Base-by-base conservation (phyloP, 1,140 invertebrate genomes). In the Lethocerus indicus region DNA sequence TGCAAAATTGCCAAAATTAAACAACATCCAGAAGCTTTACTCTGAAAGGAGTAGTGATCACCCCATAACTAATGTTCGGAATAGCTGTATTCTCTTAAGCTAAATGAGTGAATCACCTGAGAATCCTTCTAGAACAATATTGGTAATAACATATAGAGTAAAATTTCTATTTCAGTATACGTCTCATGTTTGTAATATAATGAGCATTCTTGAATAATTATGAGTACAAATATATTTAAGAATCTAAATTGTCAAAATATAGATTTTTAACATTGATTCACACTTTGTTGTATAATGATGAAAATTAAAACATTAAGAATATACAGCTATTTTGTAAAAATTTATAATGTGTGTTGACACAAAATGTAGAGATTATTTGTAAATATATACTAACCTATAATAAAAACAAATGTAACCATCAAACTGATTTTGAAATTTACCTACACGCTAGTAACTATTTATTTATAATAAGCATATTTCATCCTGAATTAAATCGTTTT, bases 311-410 rank as follows among this genome's bases (percentile, higher is more conserved):
- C 37, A 16, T 47, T 21, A 23, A 47, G 25, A 32, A 47, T 25
- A 43, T 43, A 43, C 41, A 47, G 16, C 45, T 47, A 25, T 47
- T 47, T 25, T 47, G 27, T 20, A 36, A 36, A 47, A 32, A 32
- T 32, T 47, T 47, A 32, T 47, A 35, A 47, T 47, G 14, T 21
- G 21, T 23, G 25, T 47, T 32, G 2, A 32, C 32, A 32, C n/a
- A 29, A 47, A 35, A 36, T 47, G 14, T 32, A 47, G 45, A 36
- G 9, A 47, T 14, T 47, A 36, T 47, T 47, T 47, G 45, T 47
- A 47, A 35, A 47, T 47, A 47, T 36, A 47, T 47, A 47, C 45
- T 47, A 47, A 47, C 27, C 45, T 25, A 21, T 35, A 47, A 44
- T 27, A 27, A 44, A 44, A 44, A n/a, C n/a, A n/a, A n/a, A n/a